Conservation (phyloP, 2,113 vertebrate species). For the Crocuta crocuta region DNA sequence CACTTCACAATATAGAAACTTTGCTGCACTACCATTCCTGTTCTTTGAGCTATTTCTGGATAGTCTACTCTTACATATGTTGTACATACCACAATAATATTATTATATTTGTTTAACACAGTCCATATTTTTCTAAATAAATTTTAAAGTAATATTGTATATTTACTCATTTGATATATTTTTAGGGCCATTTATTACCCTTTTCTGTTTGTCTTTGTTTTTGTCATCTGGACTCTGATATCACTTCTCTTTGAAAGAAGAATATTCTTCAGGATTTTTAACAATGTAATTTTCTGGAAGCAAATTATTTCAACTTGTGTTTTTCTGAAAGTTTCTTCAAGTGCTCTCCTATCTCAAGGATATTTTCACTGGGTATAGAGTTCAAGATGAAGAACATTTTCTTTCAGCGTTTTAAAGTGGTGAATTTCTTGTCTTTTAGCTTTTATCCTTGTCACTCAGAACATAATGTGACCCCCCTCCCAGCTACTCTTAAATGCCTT, state of each 20-base stretch:
- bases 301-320: background rate
- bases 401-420: background rate
- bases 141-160: background rate
- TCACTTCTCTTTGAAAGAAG: background rate
- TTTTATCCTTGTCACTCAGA: background rate
- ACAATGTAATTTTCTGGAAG: background rate
- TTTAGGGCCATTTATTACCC: background rate
- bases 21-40: accelerated
- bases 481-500: background rate
- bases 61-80: background rate
- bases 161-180: too few relatives aligned
- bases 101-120: background rate
- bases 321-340: background rate
- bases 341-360: background rate
- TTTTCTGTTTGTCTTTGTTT: background rate
- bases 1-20: background rate
- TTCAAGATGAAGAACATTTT: background rate
- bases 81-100: background rate
- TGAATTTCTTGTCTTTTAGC: background rate
- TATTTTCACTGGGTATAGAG: background rate
- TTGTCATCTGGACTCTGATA: background rate
- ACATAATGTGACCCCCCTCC: background rate
- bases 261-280: background rate
- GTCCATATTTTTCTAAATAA: background rate
- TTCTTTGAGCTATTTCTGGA: background rate